These are phyloP conservation scores for Cynopterus sphinx DNA, from an alignment of 2,797 vertebrate species.

Conservation along the genomic window DNA sequence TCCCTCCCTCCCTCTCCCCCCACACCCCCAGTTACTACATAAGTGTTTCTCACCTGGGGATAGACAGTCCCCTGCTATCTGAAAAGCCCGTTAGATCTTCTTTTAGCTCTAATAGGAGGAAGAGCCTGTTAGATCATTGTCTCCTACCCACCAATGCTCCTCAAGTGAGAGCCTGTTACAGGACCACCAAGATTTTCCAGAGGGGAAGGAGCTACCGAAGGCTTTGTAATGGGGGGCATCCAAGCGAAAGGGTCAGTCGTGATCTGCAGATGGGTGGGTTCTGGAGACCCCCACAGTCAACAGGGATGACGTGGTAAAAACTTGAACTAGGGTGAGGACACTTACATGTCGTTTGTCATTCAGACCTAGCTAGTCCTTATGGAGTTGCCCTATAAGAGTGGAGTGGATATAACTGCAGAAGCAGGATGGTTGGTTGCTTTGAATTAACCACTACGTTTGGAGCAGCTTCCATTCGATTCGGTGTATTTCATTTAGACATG, in stretches of 20 bases:
- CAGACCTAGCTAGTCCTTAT: background rate
- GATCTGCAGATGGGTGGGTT: background rate
- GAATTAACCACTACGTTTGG: conserved; percentile 28
- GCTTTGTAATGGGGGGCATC: background rate
- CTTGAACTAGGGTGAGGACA: background rate
- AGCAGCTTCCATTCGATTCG: background rate
- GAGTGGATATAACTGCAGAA: background rate
- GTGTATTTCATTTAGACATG: conserved; percentile 37
- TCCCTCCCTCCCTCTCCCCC: no score
- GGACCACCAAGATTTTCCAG: background rate
- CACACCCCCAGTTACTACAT: background rate
- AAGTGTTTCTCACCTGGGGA: background rate
- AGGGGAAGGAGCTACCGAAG: background rate
- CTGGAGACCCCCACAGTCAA: background rate
- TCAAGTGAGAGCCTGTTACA: background rate
- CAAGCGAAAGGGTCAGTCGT: background rate
- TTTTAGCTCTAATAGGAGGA: background rate
- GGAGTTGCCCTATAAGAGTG: background rate
- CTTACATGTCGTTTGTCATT: background rate
- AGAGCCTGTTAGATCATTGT: background rate
- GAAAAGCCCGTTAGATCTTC: background rate
- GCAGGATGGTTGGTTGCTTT: background rate
- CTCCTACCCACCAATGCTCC: background rate
- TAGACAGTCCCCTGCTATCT: background rate
- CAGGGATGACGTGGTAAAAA: background rate